Percentiles rank a stretch among this genome's conserved stretches.
These are phyloP conservation scores for Stenchaetothrips biformis DNA, from an alignment of 2,888 invertebrate species.

Conservation along the genomic window DNA sequence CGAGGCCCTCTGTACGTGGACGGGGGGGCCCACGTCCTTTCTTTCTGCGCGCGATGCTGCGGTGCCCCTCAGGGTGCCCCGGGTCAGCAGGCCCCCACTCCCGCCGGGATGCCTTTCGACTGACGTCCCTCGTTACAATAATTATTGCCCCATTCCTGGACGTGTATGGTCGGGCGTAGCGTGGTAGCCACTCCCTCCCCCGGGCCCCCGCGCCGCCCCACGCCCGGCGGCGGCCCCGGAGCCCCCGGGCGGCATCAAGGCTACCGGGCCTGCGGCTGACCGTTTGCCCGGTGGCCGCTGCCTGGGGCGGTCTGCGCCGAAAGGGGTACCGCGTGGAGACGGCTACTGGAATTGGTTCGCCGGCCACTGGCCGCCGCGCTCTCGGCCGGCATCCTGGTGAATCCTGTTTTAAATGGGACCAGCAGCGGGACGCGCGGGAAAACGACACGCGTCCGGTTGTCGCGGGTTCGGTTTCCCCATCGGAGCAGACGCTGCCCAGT, in stretches of 20 bases:
- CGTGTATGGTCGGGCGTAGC: background rate
- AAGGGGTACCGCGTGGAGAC: background rate
- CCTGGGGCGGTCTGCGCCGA: background rate
- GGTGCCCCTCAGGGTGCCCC: no score
- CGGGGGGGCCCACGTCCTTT: no score
- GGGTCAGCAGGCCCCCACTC: no score
- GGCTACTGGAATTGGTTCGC: constrained; percentile 17
- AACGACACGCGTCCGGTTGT: no score
- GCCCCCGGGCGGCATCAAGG: background rate
- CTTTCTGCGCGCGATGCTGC: no score
- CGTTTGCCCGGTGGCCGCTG: background rate
- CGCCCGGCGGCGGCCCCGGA: background rate
- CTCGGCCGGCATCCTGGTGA: no score
- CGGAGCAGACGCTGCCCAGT: no score
- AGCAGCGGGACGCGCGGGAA: no score
- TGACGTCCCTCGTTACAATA: constrained; percentile 22
- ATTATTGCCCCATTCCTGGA: constrained; percentile 18
- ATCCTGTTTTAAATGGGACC: no score
- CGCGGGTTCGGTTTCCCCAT: no score
- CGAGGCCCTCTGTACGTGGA: no score
- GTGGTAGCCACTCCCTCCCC: background rate
- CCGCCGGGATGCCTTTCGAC: constrained; percentile 6
- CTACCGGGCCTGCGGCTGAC: background rate
- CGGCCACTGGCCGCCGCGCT: background rate
- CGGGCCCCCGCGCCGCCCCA: background rate